Evolutionary conservation across 2,797 vertebrate species (phyloP), one percentile per base, ranked within the genome.

Genomic region (Sebastes iracundus): DNA sequence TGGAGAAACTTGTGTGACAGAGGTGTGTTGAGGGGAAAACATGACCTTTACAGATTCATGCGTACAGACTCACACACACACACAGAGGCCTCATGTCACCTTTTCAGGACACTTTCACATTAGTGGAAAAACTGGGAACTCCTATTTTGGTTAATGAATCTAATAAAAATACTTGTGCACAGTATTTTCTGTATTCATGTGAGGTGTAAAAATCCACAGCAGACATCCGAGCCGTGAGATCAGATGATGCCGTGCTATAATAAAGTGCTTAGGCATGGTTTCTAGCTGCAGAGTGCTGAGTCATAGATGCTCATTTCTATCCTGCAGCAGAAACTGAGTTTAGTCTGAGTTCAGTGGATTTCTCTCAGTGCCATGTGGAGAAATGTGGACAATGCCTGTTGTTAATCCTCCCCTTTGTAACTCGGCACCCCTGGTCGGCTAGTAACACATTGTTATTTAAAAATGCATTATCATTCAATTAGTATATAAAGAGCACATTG

Each of bases 1-100:
- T 32, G 42, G 63, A 70, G 56, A 79, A 82, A 82, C 32, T 28
- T 73, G 62, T 81, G 73, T 84, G 85, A 81, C 79, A 78, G 77
- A 85, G 82, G 84, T 87, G 76, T 91, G 80, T 85, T 89, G 67
- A 80, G 28, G 62, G 66, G 49, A 68, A 83, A 86, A 87, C 75
- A 79, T 46, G 75, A 74, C 79, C 71, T 88, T 80, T 77, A 62
- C 9, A 74, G 61, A 68, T 53, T 70, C 56, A 28, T 60, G 42
- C 5, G 3, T 60, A 16, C 66, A 66, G 12, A 56, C 55, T 12
- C 28, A 6, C 16, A 12, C 13, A 25, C 18, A 42, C 38, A 49
- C 14, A 53, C 38, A 76, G 20, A 66, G 61, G 23, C 27, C 42
- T 53, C 6, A 0, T 7, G 33, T 76, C 18, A 35, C 62, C 66